Percentiles rank a stretch among this genome's conserved stretches.
phyloP scores from a whole-genome alignment of 1,140 invertebrate genomes.

The Conus ventricosus region DNA sequence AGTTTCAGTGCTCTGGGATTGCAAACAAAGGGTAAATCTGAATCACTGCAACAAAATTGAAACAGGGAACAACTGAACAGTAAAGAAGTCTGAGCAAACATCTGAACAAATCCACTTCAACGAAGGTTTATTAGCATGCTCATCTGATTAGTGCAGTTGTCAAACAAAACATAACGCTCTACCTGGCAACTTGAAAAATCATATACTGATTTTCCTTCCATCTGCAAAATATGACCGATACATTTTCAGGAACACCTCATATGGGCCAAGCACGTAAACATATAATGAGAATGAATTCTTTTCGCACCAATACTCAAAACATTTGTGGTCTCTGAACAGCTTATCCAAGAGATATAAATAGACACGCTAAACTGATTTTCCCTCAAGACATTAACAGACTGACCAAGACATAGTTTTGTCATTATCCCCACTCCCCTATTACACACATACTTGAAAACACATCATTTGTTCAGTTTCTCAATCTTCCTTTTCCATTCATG shows the following conservation, averaged over 20 bases:
- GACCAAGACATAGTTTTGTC: too few relatives aligned
- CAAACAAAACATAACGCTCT: slow-evolving; percentile 30
- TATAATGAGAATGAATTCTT: not conserved
- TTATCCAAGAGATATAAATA: too few relatives aligned
- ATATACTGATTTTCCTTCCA: slow-evolving; percentile 19
- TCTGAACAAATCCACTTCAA: slow-evolving; percentile 25
- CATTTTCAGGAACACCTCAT: not conserved
- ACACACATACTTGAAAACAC: too few relatives aligned
- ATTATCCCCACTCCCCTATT: too few relatives aligned
- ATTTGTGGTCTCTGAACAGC: not conserved
- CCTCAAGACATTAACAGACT: too few relatives aligned
- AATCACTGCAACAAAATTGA: not conserved
- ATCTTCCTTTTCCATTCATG: too few relatives aligned
- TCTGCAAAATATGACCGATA: slow-evolving; percentile 25
- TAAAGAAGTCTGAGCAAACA: slow-evolving; percentile 23
- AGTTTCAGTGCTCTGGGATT: not conserved
- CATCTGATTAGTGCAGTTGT: slow-evolving; percentile 19
- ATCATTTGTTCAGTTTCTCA: too few relatives aligned
- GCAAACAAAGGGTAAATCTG: slow-evolving; percentile 13
- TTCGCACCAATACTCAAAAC: not conserved
- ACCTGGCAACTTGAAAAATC: slow-evolving; percentile 29
- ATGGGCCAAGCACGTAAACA: not conserved
- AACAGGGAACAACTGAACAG: slow-evolving; percentile 7
- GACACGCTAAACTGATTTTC: too few relatives aligned
- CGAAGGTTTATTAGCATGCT: slow-evolving; percentile 28